These are phyloP conservation scores for Mastomys natalensis DNA, from an alignment of 2,113 vertebrate genomes.

Conservation along the genomic window DNA sequence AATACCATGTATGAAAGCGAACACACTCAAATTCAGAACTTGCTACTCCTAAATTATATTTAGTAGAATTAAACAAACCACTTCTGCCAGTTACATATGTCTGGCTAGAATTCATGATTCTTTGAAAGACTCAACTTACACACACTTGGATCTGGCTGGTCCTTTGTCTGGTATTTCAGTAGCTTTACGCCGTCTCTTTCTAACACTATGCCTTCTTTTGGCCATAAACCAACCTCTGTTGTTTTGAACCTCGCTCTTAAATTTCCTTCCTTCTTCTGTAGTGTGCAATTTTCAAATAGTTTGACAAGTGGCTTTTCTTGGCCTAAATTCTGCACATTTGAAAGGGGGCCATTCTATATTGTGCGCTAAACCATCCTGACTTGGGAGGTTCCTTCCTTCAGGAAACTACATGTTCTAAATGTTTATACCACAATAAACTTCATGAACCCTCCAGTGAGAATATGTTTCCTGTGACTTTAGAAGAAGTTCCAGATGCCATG, in stretches of 20 bases:
- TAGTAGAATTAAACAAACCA: conserved; percentile 50
- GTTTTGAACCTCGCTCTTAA: conserved; percentile 76
- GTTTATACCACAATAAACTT: not conserved
- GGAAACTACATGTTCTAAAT: conserved; percentile 2
- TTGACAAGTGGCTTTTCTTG: conserved; percentile 62
- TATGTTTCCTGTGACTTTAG: not conserved
- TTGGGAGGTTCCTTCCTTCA: conserved; percentile 48
- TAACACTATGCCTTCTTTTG: conserved; percentile 68
- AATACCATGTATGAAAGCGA: conserved; percentile 68
- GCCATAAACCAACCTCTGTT: conserved; percentile 78
- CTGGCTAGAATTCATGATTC: conserved; percentile 68
- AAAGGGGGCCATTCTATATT: conserved; percentile 32
- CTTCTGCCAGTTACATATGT: conserved; percentile 47
- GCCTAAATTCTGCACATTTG: conserved; percentile 54
- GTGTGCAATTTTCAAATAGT: conserved; percentile 67
- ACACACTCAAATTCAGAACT: conserved; percentile 64
- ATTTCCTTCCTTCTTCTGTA: conserved; percentile 76
- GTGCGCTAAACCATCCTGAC: conserved; percentile 11
- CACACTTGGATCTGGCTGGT: conserved; percentile 58
- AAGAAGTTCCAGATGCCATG: not conserved
- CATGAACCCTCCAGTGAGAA: conserved; percentile 36
- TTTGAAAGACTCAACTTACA: conserved; percentile 66
- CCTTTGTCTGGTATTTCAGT: conserved; percentile 74
- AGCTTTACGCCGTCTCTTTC: conserved; percentile 10
- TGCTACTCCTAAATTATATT: conserved; percentile 52